A percentile compares a stretch with the other conserved stretches of the same genome.
phyloP scores from a whole-genome alignment of 2,888 invertebrate species.

The Branchellion lobata region DNA sequence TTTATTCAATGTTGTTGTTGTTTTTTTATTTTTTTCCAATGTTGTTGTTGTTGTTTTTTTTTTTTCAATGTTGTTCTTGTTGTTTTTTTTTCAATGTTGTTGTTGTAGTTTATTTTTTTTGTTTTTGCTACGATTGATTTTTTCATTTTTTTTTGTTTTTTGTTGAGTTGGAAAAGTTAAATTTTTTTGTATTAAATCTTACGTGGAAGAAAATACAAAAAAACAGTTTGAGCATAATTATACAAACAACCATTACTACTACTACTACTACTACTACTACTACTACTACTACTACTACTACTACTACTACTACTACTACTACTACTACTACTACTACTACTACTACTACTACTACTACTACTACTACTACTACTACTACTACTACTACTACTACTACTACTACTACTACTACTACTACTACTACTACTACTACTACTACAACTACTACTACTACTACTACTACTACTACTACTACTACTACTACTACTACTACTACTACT shows the following conservation, averaged over 20 bases:
- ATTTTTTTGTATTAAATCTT: no score
- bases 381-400: conserved; percentile 27
- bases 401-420: conserved; percentile 29
- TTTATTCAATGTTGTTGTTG: no score
- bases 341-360: conserved; percentile 29
- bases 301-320: conserved; percentile 20
- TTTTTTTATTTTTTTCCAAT: no score
- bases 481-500: conserved; percentile 29
- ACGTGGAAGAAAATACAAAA: no score
- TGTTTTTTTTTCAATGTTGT: no score
- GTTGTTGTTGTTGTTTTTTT: no score
- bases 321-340: conserved; percentile 27
- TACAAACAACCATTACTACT: background rate
- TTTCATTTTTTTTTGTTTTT: no score
- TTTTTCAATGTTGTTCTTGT: no score
- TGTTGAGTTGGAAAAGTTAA: no score
- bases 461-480: conserved; percentile 29
- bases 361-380: conserved; percentile 29
- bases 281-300: conserved; percentile 23
- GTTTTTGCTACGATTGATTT: no score
- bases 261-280: conserved; percentile 12
- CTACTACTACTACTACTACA: conserved; percentile 26
- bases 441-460: conserved; percentile 29
- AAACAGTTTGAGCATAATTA: no score
- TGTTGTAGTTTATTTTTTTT: no score